phyloP scores from a whole-genome alignment of 2,113 vertebrate species.

The western clawed frog (Xenopus tropicalis) region DNA sequence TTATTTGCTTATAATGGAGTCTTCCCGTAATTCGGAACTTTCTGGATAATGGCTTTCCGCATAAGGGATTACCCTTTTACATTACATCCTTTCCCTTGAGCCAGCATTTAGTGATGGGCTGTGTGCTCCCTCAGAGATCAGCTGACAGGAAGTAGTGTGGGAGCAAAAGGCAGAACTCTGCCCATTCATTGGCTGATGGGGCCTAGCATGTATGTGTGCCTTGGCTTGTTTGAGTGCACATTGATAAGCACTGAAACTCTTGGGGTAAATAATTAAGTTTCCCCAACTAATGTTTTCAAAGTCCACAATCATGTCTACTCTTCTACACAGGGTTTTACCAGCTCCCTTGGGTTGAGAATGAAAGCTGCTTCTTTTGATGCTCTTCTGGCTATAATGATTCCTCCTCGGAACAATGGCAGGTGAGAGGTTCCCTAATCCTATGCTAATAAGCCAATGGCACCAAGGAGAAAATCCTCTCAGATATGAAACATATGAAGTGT shows the following conservation, averaged over 20 bases:
- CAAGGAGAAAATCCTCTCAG: not conserved
- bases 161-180: too few species aligned
- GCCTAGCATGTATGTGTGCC: constrained; percentile 89
- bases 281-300: constrained; percentile 85
- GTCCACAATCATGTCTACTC: constrained; percentile 82
- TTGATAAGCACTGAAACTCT: constrained; percentile 78
- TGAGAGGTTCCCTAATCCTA: not conserved
- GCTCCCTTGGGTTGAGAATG: rapidly evolving
- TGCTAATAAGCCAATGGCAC: not conserved
- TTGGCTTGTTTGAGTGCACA: too few species aligned
- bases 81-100: too few species aligned
- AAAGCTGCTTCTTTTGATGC: constrained; percentile 19
- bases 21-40: too few species aligned
- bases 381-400: constrained; percentile 61
- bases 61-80: too few species aligned
- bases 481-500: not conserved
- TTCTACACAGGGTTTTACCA: constrained; percentile 56
- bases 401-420: constrained; percentile 57
- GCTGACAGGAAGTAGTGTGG: too few species aligned
- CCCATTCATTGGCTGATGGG: too few species aligned
- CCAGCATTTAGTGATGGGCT: too few species aligned
- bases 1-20: too few species aligned
- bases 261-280: constrained; percentile 79
- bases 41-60: too few species aligned
- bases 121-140: too few species aligned